Base-by-base conservation (phyloP, 2,113 vertebrate genomes). In the Sylvilagus bachmani region DNA sequence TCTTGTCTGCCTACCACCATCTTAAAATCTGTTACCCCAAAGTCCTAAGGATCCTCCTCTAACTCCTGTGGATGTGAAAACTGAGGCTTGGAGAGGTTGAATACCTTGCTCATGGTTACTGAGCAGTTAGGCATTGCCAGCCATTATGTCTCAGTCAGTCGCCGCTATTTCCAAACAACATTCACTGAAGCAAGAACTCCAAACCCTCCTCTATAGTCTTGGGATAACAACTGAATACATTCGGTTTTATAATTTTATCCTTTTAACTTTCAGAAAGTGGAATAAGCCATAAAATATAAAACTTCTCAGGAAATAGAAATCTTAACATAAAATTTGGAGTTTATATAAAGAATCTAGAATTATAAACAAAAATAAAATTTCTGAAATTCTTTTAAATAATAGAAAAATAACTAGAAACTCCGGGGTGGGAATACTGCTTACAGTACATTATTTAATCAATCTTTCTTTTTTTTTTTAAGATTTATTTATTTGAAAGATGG, bases 231-330 rank as follows among this genome's bases (percentile, higher is more conserved):
- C 6, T 70, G 51, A 49, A 87, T 90, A 53, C 11, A 25, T 67
- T 62, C 38, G 86, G 24, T 64, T 93, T 88, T 82, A 86, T 9
- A 79, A 49, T 91, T 74, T 90, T 75, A 64, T 33, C 4, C 17
- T 74, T 93, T 91, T 87, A 61, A 67, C 66, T 95, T 91, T 91
- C 70, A 80, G n/a, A 89, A 69, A 29, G 61, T 93, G 44, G 38
- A 86, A 66, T 36, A 80, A 83, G 4, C 25, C 33, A 90, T n/a
- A 88, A 38, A 90, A 75, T 81, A 70, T 64, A n/a, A 93, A 90
- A 81, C 4, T 75, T 27, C 25, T 38, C 75, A 75, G 21, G 16
- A 96, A 86, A 79, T 51, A 87, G 4, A 19, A 86, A 44, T 1
- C 3, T 19, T 86, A 62, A 16, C 69, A 21, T 9, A 90, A 89